Evolutionary conservation across 2,113 vertebrate species (phyloP).

Genomic region (Pleuronectes platessa): DNA sequence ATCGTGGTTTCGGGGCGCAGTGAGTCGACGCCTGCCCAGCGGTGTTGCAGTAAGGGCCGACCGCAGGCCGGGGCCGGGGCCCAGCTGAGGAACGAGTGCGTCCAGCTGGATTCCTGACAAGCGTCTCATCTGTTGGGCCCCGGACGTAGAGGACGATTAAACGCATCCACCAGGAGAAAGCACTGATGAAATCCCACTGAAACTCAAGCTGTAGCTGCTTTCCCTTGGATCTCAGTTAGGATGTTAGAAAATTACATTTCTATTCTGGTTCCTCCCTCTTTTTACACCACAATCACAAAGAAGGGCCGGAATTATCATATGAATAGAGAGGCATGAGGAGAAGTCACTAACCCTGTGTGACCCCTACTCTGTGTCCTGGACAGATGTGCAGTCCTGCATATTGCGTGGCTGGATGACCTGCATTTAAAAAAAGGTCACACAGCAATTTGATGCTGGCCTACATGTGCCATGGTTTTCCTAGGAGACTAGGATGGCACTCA

Average conservation of each 20-base stretch:
- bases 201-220: neutral
- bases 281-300: conserved; percentile 31
- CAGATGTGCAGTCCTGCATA: conserved; percentile 53
- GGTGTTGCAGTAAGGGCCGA: neutral
- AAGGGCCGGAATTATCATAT: conserved; percentile 62
- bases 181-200: too few relatives aligned
- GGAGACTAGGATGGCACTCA: neutral
- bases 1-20: conserved; percentile 19
- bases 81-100: conserved; percentile 10
- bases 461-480: neutral
- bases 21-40: conserved; percentile 19
- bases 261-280: conserved; percentile 10
- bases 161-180: neutral
- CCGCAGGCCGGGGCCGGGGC: neutral
- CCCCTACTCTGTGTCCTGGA: conserved; percentile 19
- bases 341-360: conserved; percentile 32
- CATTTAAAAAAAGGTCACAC: conserved; percentile 36
- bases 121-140: conserved; percentile 26
- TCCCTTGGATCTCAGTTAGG: neutral
- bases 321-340: conserved; percentile 44
- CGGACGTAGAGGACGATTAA: neutral
- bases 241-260: conserved; percentile 18
- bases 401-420: neutral
- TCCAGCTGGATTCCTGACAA: conserved; percentile 42
- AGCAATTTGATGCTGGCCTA: neutral